These are phyloP conservation scores for Girardinichthys multiradiatus DNA, from an alignment of 2,113 vertebrate species.

Conservation along the genomic window DNA sequence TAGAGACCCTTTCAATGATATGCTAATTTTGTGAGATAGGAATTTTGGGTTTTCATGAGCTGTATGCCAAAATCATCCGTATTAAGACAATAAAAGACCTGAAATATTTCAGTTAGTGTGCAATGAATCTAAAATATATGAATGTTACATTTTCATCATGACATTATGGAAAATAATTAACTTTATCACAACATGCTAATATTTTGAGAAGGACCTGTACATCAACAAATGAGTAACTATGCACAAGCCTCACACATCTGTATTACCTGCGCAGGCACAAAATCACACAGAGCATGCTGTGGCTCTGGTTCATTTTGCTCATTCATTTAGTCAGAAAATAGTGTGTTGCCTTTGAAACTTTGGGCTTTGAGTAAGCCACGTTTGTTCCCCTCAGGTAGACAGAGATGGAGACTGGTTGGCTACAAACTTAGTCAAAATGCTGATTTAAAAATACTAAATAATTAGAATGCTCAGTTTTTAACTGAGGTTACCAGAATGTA, in stretches of 20 bases:
- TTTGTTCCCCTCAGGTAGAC: constrained; percentile 19
- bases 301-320: constrained; percentile 21
- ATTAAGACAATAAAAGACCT: too few relatives aligned
- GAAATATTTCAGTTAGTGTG: too few relatives aligned
- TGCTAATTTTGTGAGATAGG: too few relatives aligned
- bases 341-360: constrained; percentile 20
- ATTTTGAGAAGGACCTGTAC: too few relatives aligned
- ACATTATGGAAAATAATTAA: too few relatives aligned
- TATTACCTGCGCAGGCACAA: constrained; percentile 32
- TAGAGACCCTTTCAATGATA: too few relatives aligned
- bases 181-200: too few relatives aligned
- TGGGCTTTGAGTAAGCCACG: not conserved
- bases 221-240: constrained; percentile 18
- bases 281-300: not conserved
- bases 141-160: too few relatives aligned
- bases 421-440: not conserved
- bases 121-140: too few relatives aligned
- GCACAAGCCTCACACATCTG: not conserved
- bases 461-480: constrained; percentile 7
- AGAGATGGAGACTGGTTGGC: not conserved
- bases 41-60: too few relatives aligned
- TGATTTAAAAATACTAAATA: not conserved
- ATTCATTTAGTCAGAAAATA: constrained; percentile 46
- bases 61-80: too few relatives aligned
- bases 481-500: not conserved